Evolutionary conservation across 2,888 invertebrate genomes (phyloP), one percentile per base, ranked within the genome.

Genomic region (Drosophila testacea): DNA sequence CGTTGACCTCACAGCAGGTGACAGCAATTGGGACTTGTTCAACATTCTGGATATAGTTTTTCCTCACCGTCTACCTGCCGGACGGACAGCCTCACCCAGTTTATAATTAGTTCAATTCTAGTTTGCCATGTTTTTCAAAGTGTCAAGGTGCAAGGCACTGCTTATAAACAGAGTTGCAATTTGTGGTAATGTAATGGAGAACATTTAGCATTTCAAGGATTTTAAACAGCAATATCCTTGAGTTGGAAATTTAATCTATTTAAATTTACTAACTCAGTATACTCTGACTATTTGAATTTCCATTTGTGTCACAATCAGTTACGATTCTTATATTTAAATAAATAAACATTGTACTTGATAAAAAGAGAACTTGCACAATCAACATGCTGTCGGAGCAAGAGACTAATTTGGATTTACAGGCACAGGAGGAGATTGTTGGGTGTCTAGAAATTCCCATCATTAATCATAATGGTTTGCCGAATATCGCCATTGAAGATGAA

Each of bases 21-120:
- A 64, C 85, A 52, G 51, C 56, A 63, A 61, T 69, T 63, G 50
- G 67, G 66, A 54, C 54, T 71, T 72, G 79, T 73, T 74, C 66
- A 78, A 70, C 69, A 87, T 83, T 87, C 71, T 75, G 62, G 50
- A 67, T 65, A 42, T 46, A 79, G 73, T 64, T 70, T 32, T 22
- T 22, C 22, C 22, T 22, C 22, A 22, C 22, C 22, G 22, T 22
- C 34, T 6, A 10, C 32, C 48, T 16, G 22, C 22, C 22, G 22
- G 22, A 22, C 22, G 22, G 22, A 22, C 22, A 3, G 6, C 22
- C 7, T 48, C 59, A 27, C 47, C 55, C 51, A 75, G 64, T 63
- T 81, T 87, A 78, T 88, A 81, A 86, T 83, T 89, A 74, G 87
- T 81, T 83, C 61, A 70, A 76, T 50, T 79, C 56, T 63, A 60